Percentiles rank a stretch among this genome's conserved stretches.
phyloP scores from a whole-genome alignment of 2,888 invertebrate species.

The Polyploca ridens region DNA sequence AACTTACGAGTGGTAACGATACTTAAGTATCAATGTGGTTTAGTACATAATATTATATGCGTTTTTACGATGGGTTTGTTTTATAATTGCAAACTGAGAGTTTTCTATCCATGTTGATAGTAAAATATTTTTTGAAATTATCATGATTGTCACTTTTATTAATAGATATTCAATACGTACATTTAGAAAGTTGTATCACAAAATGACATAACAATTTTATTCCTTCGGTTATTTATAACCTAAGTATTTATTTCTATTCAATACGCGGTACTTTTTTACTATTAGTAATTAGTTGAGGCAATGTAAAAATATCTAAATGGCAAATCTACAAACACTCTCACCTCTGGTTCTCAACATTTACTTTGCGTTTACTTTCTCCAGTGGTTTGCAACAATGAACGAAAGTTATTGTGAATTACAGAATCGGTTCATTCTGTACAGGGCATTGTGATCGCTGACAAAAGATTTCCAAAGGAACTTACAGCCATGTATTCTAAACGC shows the following conservation, averaged over 20 bases:
- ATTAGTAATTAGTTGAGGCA: background rate
- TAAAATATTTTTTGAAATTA: background rate
- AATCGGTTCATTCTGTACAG: background rate
- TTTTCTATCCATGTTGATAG: background rate
- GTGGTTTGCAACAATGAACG: constrained; percentile 29
- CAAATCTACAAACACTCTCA: constrained; percentile 59
- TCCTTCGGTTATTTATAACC: too few relatives aligned
- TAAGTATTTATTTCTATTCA: background rate
- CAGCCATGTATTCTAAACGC: background rate
- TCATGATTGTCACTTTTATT: too few relatives aligned
- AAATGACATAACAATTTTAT: too few relatives aligned
- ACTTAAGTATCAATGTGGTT: too few relatives aligned
- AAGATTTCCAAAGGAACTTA: background rate
- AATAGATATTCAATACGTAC: too few relatives aligned
- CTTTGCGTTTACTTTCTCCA: constrained; percentile 58
- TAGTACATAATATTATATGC: too few relatives aligned
- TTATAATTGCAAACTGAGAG: background rate
- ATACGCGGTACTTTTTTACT: background rate
- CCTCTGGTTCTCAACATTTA: constrained; percentile 62
- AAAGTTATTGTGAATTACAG: constrained; percentile 13
- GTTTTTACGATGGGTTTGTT: too few relatives aligned
- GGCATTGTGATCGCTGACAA: background rate
- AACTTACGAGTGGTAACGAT: too few relatives aligned
- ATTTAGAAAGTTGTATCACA: background rate
- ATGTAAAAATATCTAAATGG: constrained; percentile 18